Percentiles rank a stretch among this genome's conserved stretches.
Conservation (phyloP, 2,888 invertebrate genomes). For the Amphimallon solstitiale region DNA sequence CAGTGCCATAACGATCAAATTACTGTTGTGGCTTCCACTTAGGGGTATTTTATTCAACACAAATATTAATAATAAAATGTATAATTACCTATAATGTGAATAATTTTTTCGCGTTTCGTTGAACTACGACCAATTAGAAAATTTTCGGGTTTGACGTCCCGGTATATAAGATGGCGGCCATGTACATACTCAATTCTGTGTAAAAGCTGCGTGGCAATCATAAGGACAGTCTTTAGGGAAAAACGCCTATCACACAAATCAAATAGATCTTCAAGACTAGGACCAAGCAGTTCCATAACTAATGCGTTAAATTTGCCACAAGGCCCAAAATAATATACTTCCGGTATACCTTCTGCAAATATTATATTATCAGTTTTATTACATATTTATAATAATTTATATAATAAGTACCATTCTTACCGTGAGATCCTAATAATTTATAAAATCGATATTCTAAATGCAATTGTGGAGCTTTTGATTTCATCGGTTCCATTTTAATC, state of each 20-base stretch:
- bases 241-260: slow-evolving; percentile 77
- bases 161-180: slow-evolving; percentile 97
- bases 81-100: slow-evolving; percentile 94
- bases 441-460: slow-evolving; percentile 99
- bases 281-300: slow-evolving; percentile 78
- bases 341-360: slow-evolving; percentile 70
- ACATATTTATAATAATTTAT: no score
- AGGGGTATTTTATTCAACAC: neutral
- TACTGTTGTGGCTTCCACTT: no score
- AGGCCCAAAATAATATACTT: slow-evolving; percentile 79
- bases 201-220: slow-evolving; percentile 78
- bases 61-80: neutral
- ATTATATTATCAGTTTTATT: no score
- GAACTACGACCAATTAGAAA: slow-evolving; percentile 98
- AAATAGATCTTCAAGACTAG: slow-evolving; percentile 78
- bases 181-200: slow-evolving; percentile 99
- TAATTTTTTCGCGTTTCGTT: slow-evolving; percentile 97
- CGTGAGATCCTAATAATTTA: slow-evolving; percentile 97
- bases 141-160: slow-evolving; percentile 99
- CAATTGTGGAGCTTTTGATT: slow-evolving; percentile 99
- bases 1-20: no score
- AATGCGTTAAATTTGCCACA: slow-evolving; percentile 80
- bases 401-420: slow-evolving; percentile 39
- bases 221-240: slow-evolving; percentile 76
- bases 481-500: slow-evolving; percentile 99